Evolutionary conservation across 2,797 vertebrate genomes (phyloP), one percentile per base, ranked within the genome.

Genomic region (Artibeus jamaicensis): DNA sequence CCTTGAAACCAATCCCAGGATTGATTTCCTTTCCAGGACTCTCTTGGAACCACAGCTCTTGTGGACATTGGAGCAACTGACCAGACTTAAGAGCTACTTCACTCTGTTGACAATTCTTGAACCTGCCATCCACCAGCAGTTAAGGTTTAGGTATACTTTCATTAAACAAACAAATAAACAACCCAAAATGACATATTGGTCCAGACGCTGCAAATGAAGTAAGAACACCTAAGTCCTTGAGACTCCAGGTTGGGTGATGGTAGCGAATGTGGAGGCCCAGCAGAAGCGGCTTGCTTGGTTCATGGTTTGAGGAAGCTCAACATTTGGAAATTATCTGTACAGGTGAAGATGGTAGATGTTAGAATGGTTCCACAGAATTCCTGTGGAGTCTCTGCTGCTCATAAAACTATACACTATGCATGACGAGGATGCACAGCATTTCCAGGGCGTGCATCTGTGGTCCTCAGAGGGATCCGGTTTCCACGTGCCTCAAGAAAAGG

Each of bases 1-100:
- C 79, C 92, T 78, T 86, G 84, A 95, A 53, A 53, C 29, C 79
- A 77, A 34, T 59, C 84, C 88, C 46, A 71, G 62, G 95, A 97
- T 91, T 92, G 68, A 89, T 93, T 86, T 96, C 46, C 68, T 93
- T 92, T 86, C 74, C 68, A 92, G 68, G 76, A 65, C 39, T 55
- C 62, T 95, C 74, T 67, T 89, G 65, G 73, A 89, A 87, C 26
- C 44, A 76, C n/a, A 87, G 89, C 65, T 32, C 48, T 84, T 55
- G 8, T 46, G 92, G 55, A 70, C 93, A 70, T 32, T 79, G 83
- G 50, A 67, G 34, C 62, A 93, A 73, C 39, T 86, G 88, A 86
- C 62, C 68, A 92, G 9, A 86, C 70, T 73, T 86, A 88, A 89
- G 37, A 86, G n/a, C 48, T 34, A 68, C 50, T 92, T 94, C 18